A percentile compares a stretch with the other conserved stretches of the same genome.
Conservation (phyloP, 2,113 vertebrate genomes). For the Eulacestoma nigropectus region DNA sequence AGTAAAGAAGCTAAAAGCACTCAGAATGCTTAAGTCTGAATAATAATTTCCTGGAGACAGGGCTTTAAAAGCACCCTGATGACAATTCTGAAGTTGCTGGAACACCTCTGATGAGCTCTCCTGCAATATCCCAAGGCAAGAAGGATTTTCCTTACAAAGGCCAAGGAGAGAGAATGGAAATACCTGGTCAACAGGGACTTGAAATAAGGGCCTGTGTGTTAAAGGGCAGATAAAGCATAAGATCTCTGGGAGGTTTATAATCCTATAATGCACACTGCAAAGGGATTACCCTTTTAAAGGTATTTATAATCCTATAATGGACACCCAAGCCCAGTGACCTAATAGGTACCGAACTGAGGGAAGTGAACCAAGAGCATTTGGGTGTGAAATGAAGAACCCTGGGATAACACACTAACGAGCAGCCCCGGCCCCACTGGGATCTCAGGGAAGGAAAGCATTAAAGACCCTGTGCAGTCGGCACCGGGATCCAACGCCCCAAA, state of each 20-base stretch:
- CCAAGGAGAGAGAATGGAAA: slow-evolving; percentile 45
- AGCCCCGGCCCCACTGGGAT: background rate
- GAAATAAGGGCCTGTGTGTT: slow-evolving; percentile 56
- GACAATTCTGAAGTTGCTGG: background rate
- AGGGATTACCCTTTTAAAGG: slow-evolving; percentile 63
- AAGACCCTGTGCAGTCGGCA: background rate
- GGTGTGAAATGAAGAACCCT: slow-evolving; percentile 50
- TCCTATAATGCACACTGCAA: slow-evolving; percentile 55
- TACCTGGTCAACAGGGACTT: slow-evolving; percentile 45
- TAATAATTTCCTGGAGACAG: background rate
- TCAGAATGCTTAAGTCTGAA: background rate
- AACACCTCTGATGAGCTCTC: background rate
- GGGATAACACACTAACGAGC: slow-evolving; percentile 35
- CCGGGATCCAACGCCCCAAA: background rate
- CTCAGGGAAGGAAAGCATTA: background rate
- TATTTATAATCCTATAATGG: slow-evolving; percentile 66
- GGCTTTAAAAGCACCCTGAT: background rate
- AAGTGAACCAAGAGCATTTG: slow-evolving; percentile 8
- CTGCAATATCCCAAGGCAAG: background rate
- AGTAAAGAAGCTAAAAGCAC: background rate
- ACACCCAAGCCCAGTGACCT: slow-evolving; percentile 47
- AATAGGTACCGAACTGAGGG: background rate
- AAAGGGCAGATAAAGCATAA: slow-evolving; percentile 58
- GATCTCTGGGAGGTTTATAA: slow-evolving; percentile 53
- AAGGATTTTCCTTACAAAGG: slow-evolving; percentile 52